Percentiles rank a stretch among this genome's conserved stretches.
phyloP scores from a whole-genome alignment of 2,113 vertebrate genomes.

The Rhinoptilus africanus region DNA sequence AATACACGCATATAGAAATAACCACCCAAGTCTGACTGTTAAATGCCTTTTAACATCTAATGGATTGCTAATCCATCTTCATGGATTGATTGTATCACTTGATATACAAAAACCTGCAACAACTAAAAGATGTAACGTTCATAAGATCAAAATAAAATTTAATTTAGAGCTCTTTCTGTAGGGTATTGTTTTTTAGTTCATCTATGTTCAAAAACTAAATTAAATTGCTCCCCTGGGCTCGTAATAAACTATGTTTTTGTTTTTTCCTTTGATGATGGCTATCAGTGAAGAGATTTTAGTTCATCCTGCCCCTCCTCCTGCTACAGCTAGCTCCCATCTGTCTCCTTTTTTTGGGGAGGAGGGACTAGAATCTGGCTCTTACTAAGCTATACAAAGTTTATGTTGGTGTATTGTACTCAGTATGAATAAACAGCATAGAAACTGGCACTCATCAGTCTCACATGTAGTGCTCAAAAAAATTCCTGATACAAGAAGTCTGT shows the following conservation, averaged over 20 bases:
- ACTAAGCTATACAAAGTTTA: neutral
- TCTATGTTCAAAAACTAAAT: neutral
- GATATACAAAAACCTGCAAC: neutral
- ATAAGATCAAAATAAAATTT: neutral
- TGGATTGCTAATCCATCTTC: neutral
- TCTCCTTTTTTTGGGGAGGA: neutral
- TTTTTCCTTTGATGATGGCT: neutral
- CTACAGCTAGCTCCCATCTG: neutral
- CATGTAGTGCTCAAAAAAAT: neutral
- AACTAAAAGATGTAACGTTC: neutral
- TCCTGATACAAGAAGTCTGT: neutral
- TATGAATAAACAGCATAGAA: neutral
- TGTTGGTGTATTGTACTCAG: neutral
- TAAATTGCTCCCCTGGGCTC: neutral
- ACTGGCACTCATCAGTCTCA: neutral
- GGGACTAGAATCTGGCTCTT: neutral
- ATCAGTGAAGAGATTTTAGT: neutral
- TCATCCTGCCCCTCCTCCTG: neutral
- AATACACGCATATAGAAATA: neutral
- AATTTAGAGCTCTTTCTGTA: neutral
- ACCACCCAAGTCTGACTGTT: neutral
- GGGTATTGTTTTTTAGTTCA: neutral
- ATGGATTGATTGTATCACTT: neutral
- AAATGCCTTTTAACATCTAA: neutral
- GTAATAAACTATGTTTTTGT: neutral